Percentiles rank a stretch among this genome's conserved stretches.
Evolutionary conservation across 2,888 invertebrate species (phyloP).

Genomic region (Lissocephala sabroskyi): DNA sequence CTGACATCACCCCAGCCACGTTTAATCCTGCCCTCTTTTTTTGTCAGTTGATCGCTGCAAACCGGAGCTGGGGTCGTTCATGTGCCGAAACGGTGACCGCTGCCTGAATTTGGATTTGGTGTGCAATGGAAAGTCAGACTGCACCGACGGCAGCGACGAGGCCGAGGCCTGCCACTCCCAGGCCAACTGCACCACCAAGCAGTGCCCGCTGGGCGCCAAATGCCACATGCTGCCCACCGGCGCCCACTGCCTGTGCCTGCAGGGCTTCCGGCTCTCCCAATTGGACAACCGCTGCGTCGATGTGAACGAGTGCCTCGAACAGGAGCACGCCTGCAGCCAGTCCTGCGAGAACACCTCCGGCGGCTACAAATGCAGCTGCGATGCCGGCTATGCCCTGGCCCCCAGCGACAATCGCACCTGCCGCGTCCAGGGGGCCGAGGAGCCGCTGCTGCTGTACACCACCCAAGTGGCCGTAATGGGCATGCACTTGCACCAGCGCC

Average conservation of each 20-base stretch:
- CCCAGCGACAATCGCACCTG: conserved; percentile 74
- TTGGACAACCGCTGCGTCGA: conserved; percentile 71
- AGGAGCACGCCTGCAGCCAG: conserved; percentile 80
- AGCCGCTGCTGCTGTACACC: conserved; percentile 80
- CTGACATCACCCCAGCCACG: too few relatives aligned
- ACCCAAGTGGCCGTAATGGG: conserved; percentile 79
- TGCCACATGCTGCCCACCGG: conserved; percentile 74
- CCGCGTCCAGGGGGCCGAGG: conserved; percentile 76
- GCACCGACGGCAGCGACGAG: conserved; percentile 79
- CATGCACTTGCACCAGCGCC: conserved; percentile 76
- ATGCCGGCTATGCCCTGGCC: conserved; percentile 74
- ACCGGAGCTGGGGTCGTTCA: conserved; percentile 73
- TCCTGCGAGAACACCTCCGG: conserved; percentile 77
- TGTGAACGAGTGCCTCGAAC: conserved; percentile 77
- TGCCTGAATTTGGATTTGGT: conserved; percentile 74
- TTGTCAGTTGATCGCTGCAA: conserved; percentile 73
- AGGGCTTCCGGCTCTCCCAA: conserved; percentile 65
- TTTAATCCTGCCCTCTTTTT: too few relatives aligned
- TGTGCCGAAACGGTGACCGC: conserved; percentile 74
- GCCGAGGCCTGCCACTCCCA: conserved; percentile 68
- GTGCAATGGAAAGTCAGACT: conserved; percentile 76
- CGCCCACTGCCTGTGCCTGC: conserved; percentile 76
- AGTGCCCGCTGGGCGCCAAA: conserved; percentile 68
- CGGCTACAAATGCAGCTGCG: conserved; percentile 78
- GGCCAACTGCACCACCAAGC: conserved; percentile 47